phyloP scores from a whole-genome alignment of 2,113 vertebrate species.

The Seriola rivoliana region DNA sequence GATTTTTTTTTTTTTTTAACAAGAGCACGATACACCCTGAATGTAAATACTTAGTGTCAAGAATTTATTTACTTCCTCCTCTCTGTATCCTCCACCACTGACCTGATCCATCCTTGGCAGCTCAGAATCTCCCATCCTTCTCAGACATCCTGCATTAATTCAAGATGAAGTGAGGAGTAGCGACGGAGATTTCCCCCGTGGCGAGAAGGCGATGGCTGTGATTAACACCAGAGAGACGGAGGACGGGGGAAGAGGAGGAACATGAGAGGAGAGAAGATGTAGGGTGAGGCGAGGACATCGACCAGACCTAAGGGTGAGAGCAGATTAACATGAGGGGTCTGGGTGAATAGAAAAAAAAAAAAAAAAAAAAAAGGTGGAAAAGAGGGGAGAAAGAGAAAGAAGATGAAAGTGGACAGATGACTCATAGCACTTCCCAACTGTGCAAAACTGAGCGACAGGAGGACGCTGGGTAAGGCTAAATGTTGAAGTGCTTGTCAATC shows the following conservation, averaged over 20 bases:
- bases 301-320: not conserved
- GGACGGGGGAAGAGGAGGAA: slow-evolving; percentile 33
- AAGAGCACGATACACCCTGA: not conserved
- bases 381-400: not conserved
- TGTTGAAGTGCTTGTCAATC: not conserved
- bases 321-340: not conserved
- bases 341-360: not conserved
- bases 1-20: not conserved
- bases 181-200: slow-evolving; percentile 70
- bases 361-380: not conserved
- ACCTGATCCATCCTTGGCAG: slow-evolving; percentile 41
- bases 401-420: not conserved
- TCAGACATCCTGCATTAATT: slow-evolving; percentile 71
- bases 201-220: slow-evolving; percentile 65
- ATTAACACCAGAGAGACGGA: slow-evolving; percentile 70
- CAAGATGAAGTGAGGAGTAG: slow-evolving; percentile 72
- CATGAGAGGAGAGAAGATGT: not conserved
- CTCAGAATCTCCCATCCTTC: slow-evolving; percentile 53
- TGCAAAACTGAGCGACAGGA: not conserved
- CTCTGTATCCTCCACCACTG: slow-evolving; percentile 17
- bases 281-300: slow-evolving; percentile 18
- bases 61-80: slow-evolving; percentile 20
- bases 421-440: not conserved
- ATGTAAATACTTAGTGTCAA: slow-evolving; percentile 30
- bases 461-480: not conserved